These are phyloP conservation scores for Slavum lentiscoides DNA, from an alignment of 2,888 invertebrate species.

Conservation along the genomic window DNA sequence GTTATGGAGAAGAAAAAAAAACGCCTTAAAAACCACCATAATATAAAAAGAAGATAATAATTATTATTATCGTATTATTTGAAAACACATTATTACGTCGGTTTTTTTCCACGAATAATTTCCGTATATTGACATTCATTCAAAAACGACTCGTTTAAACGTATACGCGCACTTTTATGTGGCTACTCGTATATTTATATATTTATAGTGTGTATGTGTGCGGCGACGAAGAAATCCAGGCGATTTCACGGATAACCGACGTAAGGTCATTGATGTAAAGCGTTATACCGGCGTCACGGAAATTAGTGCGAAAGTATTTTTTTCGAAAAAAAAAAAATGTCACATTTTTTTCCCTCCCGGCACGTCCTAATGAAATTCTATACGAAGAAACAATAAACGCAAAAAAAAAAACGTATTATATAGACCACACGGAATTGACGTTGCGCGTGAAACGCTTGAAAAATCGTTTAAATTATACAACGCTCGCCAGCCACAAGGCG, in stretches of 20 bases:
- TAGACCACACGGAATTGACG: background rate
- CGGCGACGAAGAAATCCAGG: background rate
- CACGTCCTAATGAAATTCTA: constrained; percentile 26
- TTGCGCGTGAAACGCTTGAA: constrained; percentile 9
- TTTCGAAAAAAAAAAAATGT: constrained; percentile 7
- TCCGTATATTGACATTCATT: background rate
- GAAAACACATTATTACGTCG: background rate
- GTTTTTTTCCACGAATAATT: background rate
- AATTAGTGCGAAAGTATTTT: background rate
- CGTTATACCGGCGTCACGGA: constrained; percentile 1
- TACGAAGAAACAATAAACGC: background rate
- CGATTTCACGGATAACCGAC: background rate
- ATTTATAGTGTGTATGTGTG: too few relatives aligned
- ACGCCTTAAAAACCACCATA: background rate
- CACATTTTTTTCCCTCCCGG: background rate
- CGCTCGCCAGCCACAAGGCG: background rate
- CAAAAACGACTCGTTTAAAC: too few relatives aligned
- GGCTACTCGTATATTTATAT: too few relatives aligned
- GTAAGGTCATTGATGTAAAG: background rate
- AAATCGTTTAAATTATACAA: constrained; percentile 20
- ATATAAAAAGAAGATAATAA: background rate
- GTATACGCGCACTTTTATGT: too few relatives aligned
- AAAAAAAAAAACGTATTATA: background rate
- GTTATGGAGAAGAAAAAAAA: background rate
- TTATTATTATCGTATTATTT: background rate